Evolutionary conservation across 2,888 invertebrate genomes (phyloP).

Genomic region (Chaetoderma sp.): DNA sequence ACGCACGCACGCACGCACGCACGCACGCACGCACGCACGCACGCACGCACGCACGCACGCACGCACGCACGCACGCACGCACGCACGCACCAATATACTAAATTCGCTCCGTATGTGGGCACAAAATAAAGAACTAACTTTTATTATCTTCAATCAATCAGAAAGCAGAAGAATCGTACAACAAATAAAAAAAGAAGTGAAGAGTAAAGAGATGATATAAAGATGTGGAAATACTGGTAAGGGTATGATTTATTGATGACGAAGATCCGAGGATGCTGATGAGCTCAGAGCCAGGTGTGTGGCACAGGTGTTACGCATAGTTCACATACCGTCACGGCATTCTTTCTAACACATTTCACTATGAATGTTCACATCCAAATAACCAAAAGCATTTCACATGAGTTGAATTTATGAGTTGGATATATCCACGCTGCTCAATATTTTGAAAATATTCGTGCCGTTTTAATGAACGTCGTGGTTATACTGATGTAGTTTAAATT

Average conservation of each 20-base stretch:
- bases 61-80: neutral
- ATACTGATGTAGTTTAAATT: no score
- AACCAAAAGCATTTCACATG: no score
- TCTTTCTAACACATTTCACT: no score
- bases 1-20: neutral
- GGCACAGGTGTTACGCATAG: no score
- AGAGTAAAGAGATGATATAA: neutral
- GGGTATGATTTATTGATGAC: neutral
- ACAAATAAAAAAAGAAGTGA: neutral
- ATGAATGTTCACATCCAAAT: no score
- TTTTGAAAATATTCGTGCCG: no score
- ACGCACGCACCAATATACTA: neutral
- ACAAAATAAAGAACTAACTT: neutral
- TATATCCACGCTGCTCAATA: no score
- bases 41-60: constrained; percentile 14
- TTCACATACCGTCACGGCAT: no score
- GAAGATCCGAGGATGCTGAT: no score
- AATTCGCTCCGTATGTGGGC: neutral
- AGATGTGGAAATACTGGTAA: constrained; percentile 7
- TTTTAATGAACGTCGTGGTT: no score
- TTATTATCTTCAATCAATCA: neutral
- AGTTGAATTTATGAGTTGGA: no score
- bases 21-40: constrained; percentile 25
- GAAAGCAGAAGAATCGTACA: neutral
- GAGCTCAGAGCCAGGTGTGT: no score